Evolutionary conservation across 2,888 invertebrate species (phyloP).

Genomic region (Ischnus inquisitorius): DNA sequence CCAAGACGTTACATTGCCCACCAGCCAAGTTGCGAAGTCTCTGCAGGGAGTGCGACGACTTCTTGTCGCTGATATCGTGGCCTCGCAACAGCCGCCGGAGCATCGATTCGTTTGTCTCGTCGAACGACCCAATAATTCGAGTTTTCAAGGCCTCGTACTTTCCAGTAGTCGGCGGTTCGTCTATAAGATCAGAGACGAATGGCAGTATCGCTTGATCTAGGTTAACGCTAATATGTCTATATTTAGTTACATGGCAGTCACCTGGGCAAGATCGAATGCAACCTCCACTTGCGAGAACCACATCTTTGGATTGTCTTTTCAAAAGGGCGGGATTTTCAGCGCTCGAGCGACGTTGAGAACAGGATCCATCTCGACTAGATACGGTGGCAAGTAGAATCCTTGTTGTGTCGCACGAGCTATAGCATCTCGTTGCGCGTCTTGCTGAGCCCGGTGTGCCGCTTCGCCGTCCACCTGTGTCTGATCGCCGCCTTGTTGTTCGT

Average conservation of each 20-base stretch:
- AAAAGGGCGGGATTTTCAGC: constrained; percentile 67
- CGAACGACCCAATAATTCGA: constrained; percentile 56
- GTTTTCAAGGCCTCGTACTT: constrained; percentile 63
- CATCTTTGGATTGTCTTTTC: constrained; percentile 60
- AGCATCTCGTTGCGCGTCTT: neutral
- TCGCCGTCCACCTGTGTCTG: neutral
- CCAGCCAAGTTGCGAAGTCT: constrained; percentile 55
- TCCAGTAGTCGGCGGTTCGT: constrained; percentile 32
- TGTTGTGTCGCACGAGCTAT: neutral
- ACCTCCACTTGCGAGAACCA: constrained; percentile 71
- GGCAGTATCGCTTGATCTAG: constrained; percentile 58
- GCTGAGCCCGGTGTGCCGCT: neutral
- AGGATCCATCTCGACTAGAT: neutral
- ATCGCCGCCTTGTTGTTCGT: neutral
- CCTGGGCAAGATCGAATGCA: constrained; percentile 49
- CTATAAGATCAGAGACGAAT: constrained; percentile 66
- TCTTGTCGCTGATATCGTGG: constrained; percentile 61
- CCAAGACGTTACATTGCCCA: constrained; percentile 51
- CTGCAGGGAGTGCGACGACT: constrained; percentile 65
- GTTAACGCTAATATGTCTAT: constrained; percentile 49
- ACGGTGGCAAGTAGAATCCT: neutral
- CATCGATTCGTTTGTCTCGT: constrained; percentile 55
- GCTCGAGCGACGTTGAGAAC: constrained; percentile 12
- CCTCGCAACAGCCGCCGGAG: constrained; percentile 59
- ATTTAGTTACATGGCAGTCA: constrained; percentile 59